Evolutionary conservation across 2,797 vertebrate genomes (phyloP), one percentile per base, ranked within the genome.

Genomic region (Danio jaintianensis): DNA sequence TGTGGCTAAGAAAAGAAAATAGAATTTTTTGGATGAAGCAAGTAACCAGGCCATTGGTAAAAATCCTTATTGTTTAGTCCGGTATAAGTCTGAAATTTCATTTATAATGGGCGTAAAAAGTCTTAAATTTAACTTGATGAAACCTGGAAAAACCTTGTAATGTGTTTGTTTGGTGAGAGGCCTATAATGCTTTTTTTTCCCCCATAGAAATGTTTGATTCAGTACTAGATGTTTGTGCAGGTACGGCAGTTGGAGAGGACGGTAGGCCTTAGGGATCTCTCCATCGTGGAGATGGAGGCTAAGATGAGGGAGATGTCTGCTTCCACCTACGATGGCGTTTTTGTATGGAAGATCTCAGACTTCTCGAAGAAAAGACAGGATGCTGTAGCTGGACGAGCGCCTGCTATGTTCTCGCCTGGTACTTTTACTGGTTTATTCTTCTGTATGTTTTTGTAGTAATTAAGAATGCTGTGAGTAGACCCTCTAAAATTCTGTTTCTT

Each of bases 391-490:
- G 97, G 97, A 72, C 94, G 96, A 10, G 95, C 95, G 0, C 96
- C 97, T 0, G 98, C 98, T 4, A 97, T 98, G 96, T 99, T 99
- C 91, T 99, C 98, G 47, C 96, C 97, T 88, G 97, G 98, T 99
- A 89, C 82, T 15, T 42, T 16, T 42, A 18, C 50, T 67, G 13
- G 7, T 13, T 9, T 7, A 40, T 43, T 48, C 45, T 15, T 12
- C 18, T 20, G 16, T 5, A 53, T 3, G 4, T 15, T 40, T 55
- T 43, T 4, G 11, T 73, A 20, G 40, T 59, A 0, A 45, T 58
- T 45, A 11, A 22, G n/a, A 70, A n/a, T 7, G 4, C 6, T 50
- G 45, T 50, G 15, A 68, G 8, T 29, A 29, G 29, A 29, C 29
- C 29, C 29, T 29, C 29, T 29, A 29, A 29, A 29, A 29, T 29